Evolutionary conservation across 2,888 invertebrate genomes (phyloP).

Genomic region (Blastobasis adustella): DNA sequence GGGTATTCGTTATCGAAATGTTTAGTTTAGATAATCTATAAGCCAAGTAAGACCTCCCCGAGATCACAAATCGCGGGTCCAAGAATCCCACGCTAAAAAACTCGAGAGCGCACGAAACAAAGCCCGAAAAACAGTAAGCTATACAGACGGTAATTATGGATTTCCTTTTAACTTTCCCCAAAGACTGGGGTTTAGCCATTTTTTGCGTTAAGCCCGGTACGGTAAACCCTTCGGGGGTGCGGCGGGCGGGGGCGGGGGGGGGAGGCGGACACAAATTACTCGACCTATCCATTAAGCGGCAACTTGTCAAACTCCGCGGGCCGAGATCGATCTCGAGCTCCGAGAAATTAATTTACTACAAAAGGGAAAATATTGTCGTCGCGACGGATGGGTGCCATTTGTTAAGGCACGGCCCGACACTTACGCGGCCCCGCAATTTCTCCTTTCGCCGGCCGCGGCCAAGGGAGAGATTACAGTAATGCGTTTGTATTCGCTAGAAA

Average conservation of each 20-base stretch:
- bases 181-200: background rate
- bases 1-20: too few species aligned
- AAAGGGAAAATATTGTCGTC: slow-evolving; percentile 3
- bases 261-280: slow-evolving; percentile 8
- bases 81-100: too few species aligned
- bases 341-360: slow-evolving; percentile 7
- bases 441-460: too few species aligned
- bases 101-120: too few species aligned
- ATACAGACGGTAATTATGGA: too few species aligned
- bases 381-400: background rate
- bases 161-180: too few species aligned
- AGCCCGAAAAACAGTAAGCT: too few species aligned
- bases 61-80: too few species aligned
- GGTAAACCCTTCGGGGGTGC: background rate
- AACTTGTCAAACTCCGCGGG: slow-evolving; percentile 34
- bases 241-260: background rate
- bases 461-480: slow-evolving; percentile 1
- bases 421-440: too few species aligned
- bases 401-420: background rate
- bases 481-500: slow-evolving; percentile 33
- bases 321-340: slow-evolving; percentile 8
- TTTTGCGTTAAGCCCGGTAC: background rate
- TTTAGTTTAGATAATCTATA: too few species aligned
- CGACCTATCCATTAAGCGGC: slow-evolving; percentile 21
- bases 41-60: too few species aligned